Evolutionary conservation across 1,140 invertebrate species (phyloP), one percentile per base, ranked within the genome.

Genomic region (Eurosta solidaginis): DNA sequence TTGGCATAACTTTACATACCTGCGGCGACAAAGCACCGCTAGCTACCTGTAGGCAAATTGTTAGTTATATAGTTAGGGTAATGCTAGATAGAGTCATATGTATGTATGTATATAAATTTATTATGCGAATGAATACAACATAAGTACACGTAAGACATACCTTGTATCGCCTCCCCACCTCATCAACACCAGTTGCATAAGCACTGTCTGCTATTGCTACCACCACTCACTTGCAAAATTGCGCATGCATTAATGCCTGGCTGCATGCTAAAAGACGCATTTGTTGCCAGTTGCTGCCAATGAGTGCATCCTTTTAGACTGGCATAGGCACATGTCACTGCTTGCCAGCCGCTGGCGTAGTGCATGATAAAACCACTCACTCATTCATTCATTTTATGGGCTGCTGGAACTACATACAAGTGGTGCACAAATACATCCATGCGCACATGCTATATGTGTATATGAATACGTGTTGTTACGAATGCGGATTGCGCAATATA

Each of bases 241-340:
- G 49, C 49, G 49, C 49, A 52, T 52, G 49, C 49, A 52, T 52
- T 52, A 52, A 52, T 52, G 49, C 49, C 25, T 22, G 49, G 49
- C 22, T 52, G 49, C 49, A 22, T 52, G 10, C n/a, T 52, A 52
- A 52, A 52, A 52, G 49, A 52, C n/a, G 49, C 49, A 52, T 52
- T 52, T 52, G 49, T 52, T 52, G 49, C 49, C 49, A 52, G 59
- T 68, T 68, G 59, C 59, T 68, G 59, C 59, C n/a, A 33, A 40
- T 68, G 33, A 40, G 49, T 5, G 49, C 49, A 52, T 52, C 20
- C 49, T 52, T 52, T 52, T 25, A 52, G 49, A 3, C 12, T 22
- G 20, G 20, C 49, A 52, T 10, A 52, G 20, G 20, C 49, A 52
- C 20, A 22, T 52, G 49, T 14, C 49, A 52, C 49, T 52, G 20